Percentiles rank a stretch among this genome's conserved stretches.
Evolutionary conservation across 2,797 vertebrate species (phyloP).

Genomic region (Australoheros facetus): DNA sequence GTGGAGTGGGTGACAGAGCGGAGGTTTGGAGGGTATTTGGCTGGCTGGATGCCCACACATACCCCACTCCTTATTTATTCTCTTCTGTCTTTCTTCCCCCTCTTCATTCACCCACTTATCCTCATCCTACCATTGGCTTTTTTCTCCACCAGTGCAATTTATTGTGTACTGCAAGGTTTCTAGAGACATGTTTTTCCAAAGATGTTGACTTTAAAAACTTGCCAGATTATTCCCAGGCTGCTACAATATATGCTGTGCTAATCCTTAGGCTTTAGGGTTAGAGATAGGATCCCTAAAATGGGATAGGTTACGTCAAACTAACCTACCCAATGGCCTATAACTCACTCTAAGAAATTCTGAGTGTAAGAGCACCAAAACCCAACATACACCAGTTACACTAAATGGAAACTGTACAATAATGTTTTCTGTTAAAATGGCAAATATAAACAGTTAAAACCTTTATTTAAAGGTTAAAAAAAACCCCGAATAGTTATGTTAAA

Average conservation of each 20-base stretch:
- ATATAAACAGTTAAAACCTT: not conserved
- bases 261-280: conserved; percentile 21
- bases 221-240: conserved; percentile 32
- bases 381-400: not conserved
- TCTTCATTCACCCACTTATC: conserved; percentile 62
- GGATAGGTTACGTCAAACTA: conserved; percentile 40
- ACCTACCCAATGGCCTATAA: conserved; percentile 17
- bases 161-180: conserved; percentile 24
- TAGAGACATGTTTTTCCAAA: conserved; percentile 17
- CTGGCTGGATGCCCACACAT: conserved; percentile 64
- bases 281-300: conserved; percentile 16
- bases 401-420: not conserved
- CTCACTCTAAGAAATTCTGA: conserved; percentile 27
- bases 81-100: conserved; percentile 34
- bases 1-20: conserved; percentile 41
- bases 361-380: conserved; percentile 21
- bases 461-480: not conserved
- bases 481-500: not conserved
- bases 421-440: not conserved
- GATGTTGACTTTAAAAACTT: conserved; percentile 32
- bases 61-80: conserved; percentile 35
- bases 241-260: conserved; percentile 19
- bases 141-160: conserved; percentile 49
- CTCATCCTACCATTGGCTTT: conserved; percentile 56
- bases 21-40: conserved; percentile 37